Conservation (phyloP, 92 coral and sea anemone species). For the Paramuricea clavata region DNA sequence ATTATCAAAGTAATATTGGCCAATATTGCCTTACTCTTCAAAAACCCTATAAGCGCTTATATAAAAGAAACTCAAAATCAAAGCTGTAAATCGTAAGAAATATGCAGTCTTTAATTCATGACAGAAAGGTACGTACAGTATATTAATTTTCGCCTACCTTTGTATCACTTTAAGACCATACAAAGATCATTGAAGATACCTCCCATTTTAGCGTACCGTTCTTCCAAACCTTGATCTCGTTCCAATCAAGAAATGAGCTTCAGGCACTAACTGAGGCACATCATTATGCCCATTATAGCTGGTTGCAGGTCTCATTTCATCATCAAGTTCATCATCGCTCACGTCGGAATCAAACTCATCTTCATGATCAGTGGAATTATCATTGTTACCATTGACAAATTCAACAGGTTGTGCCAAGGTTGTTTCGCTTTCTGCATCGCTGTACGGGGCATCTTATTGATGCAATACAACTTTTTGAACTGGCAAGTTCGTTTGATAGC, state of each 20-base stretch:
- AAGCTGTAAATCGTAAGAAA: too few species aligned
- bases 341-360: constrained; percentile 44
- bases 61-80: too few species aligned
- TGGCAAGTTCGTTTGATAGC: constrained; percentile 49
- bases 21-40: too few species aligned
- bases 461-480: constrained; percentile 1
- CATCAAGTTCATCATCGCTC: constrained; percentile 24
- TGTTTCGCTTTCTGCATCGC: neutral
- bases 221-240: constrained; percentile 49
- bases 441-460: too few species aligned
- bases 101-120: too few species aligned
- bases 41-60: too few species aligned
- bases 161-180: too few species aligned
- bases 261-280: constrained; percentile 24
- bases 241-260: constrained; percentile 33
- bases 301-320: neutral
- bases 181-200: neutral
- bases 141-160: too few species aligned
- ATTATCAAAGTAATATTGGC: too few species aligned
- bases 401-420: too few species aligned
- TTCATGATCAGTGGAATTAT: constrained; percentile 4
- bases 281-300: constrained; percentile 34
- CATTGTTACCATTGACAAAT: neutral
- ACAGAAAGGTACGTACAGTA: too few species aligned
- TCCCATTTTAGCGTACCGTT: constrained; percentile 50